Percentiles rank a stretch among this genome's conserved stretches.
phyloP scores from a whole-genome alignment of 2,113 vertebrate species.

The Paramisgurnus dabryanus region DNA sequence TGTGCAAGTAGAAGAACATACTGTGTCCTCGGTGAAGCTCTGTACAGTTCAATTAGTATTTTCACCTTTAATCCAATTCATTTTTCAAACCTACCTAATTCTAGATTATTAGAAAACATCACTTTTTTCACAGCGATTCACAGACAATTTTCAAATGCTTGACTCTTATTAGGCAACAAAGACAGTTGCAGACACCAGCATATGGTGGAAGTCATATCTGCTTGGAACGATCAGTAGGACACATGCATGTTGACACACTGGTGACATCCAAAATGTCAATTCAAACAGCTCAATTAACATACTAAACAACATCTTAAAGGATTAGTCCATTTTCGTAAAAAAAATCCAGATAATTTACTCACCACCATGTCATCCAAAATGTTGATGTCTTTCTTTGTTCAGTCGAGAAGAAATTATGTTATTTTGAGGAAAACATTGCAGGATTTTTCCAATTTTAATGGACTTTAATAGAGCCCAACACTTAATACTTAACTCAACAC shows the following conservation, averaged over 20 bases:
- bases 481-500: no score
- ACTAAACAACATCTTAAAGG: no score
- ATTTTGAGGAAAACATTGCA: no score
- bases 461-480: no score
- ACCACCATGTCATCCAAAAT: no score
- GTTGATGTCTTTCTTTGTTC: no score
- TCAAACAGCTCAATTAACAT: no score
- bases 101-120: constrained; percentile 37
- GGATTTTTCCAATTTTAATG: no score
- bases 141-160: constrained; percentile 18
- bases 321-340: no score
- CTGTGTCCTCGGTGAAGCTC: background rate
- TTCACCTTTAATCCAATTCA: constrained; percentile 17
- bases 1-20: background rate
- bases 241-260: background rate
- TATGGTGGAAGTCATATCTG: constrained; percentile 1
- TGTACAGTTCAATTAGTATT: constrained; percentile 21
- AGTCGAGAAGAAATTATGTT: no score
- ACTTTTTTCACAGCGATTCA: constrained; percentile 3
- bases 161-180: constrained; percentile 9
- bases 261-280: background rate
- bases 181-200: background rate
- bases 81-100: constrained; percentile 32
- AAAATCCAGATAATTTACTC: no score
- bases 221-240: background rate